phyloP scores from a whole-genome alignment of 2,888 invertebrate species.

The Tenthredo notha region DNA sequence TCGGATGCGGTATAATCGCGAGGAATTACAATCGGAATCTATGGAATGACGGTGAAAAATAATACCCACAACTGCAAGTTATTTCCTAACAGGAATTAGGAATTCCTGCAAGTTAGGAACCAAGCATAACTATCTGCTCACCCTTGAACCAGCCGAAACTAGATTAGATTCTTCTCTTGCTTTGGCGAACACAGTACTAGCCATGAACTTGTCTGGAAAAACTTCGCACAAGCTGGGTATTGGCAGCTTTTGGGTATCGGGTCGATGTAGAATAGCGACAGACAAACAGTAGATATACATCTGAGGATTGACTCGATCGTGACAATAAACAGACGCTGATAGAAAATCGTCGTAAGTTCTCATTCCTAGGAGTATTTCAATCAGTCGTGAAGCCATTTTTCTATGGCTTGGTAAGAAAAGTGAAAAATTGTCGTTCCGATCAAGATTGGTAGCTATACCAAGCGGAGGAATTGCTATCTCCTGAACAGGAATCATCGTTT shows the following conservation, averaged over 20 bases:
- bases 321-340: constrained; percentile 68
- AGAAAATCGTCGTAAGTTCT: constrained; percentile 68
- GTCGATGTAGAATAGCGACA: constrained; percentile 76
- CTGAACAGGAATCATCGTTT: constrained; percentile 8
- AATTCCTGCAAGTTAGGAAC: too few species aligned
- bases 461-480: constrained; percentile 7
- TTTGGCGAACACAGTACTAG: constrained; percentile 81
- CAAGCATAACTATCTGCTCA: constrained; percentile 55
- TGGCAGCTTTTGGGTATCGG: constrained; percentile 82
- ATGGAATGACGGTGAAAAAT: constrained; percentile 23
- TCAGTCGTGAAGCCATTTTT: constrained; percentile 71
- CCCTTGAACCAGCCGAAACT: constrained; percentile 70
- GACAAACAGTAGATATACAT: constrained; percentile 76
- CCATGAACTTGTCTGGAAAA: constrained; percentile 85
- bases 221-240: constrained; percentile 84
- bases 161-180: constrained; percentile 82
- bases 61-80: background rate
- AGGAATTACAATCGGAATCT: constrained; percentile 70
- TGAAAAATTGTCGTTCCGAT: constrained; percentile 71
- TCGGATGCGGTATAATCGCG: constrained; percentile 73
- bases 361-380: constrained; percentile 68
- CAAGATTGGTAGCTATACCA: constrained; percentile 49
- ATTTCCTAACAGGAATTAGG: too few species aligned
- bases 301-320: constrained; percentile 75
- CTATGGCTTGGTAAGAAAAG: constrained; percentile 76